A percentile compares a stretch with the other conserved stretches of the same genome.
Evolutionary conservation across 2,888 invertebrate genomes (phyloP).

Genomic region (Eupelmus urozonus): DNA sequence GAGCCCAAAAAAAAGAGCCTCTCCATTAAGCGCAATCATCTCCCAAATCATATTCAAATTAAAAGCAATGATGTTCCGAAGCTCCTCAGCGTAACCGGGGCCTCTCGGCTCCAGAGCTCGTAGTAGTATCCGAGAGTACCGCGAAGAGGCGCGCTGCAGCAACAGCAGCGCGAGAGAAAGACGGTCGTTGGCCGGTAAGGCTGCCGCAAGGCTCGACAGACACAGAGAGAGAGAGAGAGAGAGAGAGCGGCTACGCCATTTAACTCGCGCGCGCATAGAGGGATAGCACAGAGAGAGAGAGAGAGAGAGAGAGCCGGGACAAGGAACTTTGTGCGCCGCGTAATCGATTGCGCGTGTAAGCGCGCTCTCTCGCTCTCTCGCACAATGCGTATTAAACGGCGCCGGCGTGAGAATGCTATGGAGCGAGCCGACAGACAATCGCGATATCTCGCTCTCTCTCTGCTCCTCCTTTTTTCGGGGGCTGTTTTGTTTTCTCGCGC

Average conservation of each 20-base stretch:
- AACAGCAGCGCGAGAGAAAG: constrained; percentile 16
- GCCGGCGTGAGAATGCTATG: constrained; percentile 45
- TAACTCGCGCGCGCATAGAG: constrained; percentile 11
- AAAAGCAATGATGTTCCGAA: background rate
- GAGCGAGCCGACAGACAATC: background rate
- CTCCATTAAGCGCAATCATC: background rate
- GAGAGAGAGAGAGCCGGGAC: constrained; percentile 37
- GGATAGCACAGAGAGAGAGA: background rate
- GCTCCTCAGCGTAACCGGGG: constrained; percentile 38
- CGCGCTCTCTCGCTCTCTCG: no score
- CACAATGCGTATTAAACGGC: background rate
- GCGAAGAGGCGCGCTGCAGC: background rate
- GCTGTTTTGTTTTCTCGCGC: constrained; percentile 12
- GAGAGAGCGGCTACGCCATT: constrained; percentile 32
- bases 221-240: constrained; percentile 15
- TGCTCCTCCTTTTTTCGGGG: constrained; percentile 3
- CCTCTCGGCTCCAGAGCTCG: no score
- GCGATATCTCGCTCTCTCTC: background rate
- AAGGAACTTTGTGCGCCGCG: constrained; percentile 28
- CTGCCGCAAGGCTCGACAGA: constrained; percentile 39
- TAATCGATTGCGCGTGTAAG: constrained; percentile 46
- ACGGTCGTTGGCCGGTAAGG: constrained; percentile 56
- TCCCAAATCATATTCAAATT: background rate
- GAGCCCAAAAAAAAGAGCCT: background rate
- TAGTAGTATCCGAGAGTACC: no score